Percentiles rank a stretch among this genome's conserved stretches.
phyloP scores from a whole-genome alignment of 2,888 invertebrate genomes.

The Antitype chi region DNA sequence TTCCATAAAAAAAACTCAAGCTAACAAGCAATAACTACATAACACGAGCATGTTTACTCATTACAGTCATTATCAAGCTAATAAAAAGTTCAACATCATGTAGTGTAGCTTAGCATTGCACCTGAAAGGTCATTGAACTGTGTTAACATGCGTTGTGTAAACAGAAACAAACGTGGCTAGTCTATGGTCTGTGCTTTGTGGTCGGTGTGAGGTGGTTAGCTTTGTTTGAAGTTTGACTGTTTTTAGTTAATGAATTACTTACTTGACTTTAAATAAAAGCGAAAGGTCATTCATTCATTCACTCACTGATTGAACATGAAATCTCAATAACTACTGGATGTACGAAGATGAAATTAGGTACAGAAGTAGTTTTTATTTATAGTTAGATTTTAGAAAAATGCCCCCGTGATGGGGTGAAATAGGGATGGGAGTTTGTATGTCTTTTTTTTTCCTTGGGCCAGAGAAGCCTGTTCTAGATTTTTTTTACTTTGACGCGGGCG shows the following conservation, averaged over 20 bases:
- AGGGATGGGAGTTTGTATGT: too few species aligned
- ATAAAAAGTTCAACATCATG: conserved; percentile 63
- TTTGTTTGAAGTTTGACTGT: conserved; percentile 23
- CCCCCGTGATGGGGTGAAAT: too few species aligned
- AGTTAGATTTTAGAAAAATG: too few species aligned
- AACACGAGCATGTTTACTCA: conserved; percentile 36
- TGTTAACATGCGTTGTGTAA: conserved; percentile 56
- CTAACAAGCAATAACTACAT: background rate
- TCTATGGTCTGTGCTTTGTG: conserved; percentile 41
- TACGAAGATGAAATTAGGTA: too few species aligned
- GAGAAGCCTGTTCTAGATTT: too few species aligned
- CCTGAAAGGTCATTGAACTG: conserved; percentile 62
- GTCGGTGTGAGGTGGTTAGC: conserved; percentile 42
- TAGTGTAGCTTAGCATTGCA: conserved; percentile 47
- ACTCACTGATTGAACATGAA: too few species aligned
- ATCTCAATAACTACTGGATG: too few species aligned
- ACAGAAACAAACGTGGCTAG: conserved; percentile 53
- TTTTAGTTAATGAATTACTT: conserved; percentile 13
- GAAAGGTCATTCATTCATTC: too few species aligned
- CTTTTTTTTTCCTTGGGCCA: too few species aligned
- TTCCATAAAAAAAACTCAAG: conserved; percentile 4
- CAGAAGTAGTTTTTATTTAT: too few species aligned
- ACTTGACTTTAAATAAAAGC: background rate
- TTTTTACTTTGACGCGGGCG: too few species aligned
- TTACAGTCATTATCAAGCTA: conserved; percentile 42